Evolutionary conservation across 2,113 vertebrate species (phyloP).

Genomic region (Poeciliopsis occidentalis): DNA sequence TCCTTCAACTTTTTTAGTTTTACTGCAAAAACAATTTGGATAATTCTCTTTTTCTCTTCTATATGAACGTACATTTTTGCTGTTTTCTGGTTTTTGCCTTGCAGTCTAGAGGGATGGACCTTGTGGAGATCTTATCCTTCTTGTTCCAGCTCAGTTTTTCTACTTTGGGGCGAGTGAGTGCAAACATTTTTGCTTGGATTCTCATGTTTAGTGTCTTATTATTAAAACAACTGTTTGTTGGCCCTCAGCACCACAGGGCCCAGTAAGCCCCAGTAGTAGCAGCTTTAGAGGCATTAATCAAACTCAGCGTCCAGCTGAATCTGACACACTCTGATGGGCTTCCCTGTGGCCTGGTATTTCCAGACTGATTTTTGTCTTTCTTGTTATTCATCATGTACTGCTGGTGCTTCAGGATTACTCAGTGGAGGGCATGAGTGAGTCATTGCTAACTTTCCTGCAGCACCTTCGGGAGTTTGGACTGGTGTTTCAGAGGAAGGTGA

Average conservation of each 20-base stretch:
- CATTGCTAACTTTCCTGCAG: conserved; percentile 89
- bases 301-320: no score
- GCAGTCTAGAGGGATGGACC: conserved; percentile 90
- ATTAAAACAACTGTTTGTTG: no score
- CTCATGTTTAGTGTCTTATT: not conserved
- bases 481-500: conserved; percentile 94
- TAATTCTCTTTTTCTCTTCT: not conserved
- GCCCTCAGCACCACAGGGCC: no score
- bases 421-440: conserved; percentile 95
- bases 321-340: not conserved
- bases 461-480: conserved; percentile 92
- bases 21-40: not conserved
- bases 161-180: conserved; percentile 88
- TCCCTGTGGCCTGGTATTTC: no score
- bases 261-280: no score
- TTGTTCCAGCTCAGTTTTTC: conserved; percentile 95
- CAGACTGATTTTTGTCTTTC: not conserved
- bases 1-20: no score
- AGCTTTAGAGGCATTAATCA: no score
- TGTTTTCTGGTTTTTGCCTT: conserved; percentile 12
- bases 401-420: conserved; percentile 87
- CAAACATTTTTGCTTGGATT: not conserved
- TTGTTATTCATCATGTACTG: conserved; percentile 1
- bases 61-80: no score
- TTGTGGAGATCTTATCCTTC: conserved; percentile 93